phyloP scores from a whole-genome alignment of 2,888 invertebrate species.

The Neria commutata region DNA sequence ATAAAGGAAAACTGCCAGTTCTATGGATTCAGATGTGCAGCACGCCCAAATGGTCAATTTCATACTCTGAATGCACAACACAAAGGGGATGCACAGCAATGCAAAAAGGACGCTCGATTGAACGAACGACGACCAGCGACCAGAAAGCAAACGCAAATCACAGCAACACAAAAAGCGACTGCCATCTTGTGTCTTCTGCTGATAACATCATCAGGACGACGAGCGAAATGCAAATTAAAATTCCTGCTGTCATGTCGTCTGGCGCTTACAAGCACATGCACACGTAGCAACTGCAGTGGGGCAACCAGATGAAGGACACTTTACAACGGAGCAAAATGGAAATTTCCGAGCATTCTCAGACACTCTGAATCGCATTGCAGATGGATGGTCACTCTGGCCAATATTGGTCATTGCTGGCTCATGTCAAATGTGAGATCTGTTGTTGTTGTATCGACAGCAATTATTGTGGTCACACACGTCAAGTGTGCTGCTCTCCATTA shows the following conservation, averaged over 20 bases:
- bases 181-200: not conserved
- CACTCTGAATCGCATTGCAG: not conserved
- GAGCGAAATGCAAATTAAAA: not conserved
- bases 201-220: too few species aligned
- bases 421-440: too few species aligned
- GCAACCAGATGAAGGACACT: too few species aligned
- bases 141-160: not conserved
- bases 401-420: too few species aligned
- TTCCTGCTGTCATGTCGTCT: not conserved
- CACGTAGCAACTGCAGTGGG: too few species aligned
- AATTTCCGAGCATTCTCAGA: too few species aligned
- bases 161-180: not conserved
- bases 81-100: too few species aligned
- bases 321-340: not conserved
- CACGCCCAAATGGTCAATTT: not conserved
- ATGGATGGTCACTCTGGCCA: too few species aligned
- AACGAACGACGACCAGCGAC: not conserved
- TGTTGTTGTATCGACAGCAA: too few species aligned
- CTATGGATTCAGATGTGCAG: not conserved
- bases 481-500: too few species aligned
- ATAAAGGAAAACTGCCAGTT: not conserved
- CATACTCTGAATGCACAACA: not conserved
- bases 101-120: too few species aligned
- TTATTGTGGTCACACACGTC: not conserved
- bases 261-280: not conserved